phyloP scores from a whole-genome alignment of 2,888 invertebrate genomes.

The Lottia scabra region DNA sequence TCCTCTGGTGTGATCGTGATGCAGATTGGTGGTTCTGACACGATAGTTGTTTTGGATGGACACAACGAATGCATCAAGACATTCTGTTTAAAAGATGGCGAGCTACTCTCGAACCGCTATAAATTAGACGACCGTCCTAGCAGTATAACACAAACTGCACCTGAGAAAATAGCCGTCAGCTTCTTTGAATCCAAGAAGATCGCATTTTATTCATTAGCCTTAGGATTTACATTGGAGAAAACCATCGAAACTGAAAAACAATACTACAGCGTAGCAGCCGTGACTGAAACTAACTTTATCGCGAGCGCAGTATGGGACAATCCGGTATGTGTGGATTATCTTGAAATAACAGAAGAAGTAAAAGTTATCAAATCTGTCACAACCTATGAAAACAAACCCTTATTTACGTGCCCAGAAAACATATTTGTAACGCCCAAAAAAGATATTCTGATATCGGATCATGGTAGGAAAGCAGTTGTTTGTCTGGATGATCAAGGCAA shows the following conservation, averaged over 20 bases:
- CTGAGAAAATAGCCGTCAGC: background rate
- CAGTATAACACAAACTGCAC: background rate
- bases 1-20: background rate
- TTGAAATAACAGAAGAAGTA: background rate
- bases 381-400: background rate
- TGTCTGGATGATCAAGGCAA: background rate
- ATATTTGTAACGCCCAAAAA: background rate
- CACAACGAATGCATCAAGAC: background rate
- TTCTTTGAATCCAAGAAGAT: slow-evolving; percentile 1
- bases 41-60: background rate
- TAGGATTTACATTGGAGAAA: background rate
- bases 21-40: background rate
- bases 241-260: background rate
- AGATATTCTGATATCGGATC: background rate
- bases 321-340: background rate
- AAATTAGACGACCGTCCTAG: background rate
- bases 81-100: background rate
- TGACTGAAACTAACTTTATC: background rate
- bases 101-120: background rate
- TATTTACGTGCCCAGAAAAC: background rate
- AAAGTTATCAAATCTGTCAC: background rate
- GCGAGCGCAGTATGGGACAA: background rate
- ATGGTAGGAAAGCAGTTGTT: background rate
- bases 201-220: background rate
- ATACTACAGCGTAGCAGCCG: background rate